phyloP scores from a whole-genome alignment of 2,888 invertebrate species.

The Nebria brevicollis region DNA sequence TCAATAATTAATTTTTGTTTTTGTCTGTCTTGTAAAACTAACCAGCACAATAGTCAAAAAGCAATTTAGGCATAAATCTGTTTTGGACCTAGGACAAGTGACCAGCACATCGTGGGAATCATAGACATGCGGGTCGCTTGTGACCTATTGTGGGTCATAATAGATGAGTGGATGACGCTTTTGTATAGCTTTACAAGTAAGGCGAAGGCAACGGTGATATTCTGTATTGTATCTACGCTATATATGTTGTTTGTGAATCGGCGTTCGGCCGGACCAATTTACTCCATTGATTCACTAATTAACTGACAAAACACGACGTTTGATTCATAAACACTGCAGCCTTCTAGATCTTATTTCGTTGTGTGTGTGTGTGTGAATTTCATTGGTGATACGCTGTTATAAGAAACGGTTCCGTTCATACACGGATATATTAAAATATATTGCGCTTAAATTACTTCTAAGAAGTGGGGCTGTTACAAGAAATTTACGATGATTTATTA shows the following conservation, averaged over 20 bases:
- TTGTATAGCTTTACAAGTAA: not conserved
- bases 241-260: constrained; percentile 29
- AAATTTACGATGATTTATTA: no score
- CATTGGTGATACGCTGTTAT: no score
- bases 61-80: not conserved
- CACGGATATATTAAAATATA: no score
- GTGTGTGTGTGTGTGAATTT: no score
- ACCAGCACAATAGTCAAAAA: constrained; percentile 15
- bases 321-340: constrained; percentile 29
- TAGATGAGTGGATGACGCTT: constrained; percentile 1
- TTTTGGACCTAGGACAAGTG: constrained; percentile 25
- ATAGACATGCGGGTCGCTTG: constrained; percentile 29
- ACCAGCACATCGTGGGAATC: constrained; percentile 27
- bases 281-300: constrained; percentile 39
- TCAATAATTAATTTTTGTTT: no score
- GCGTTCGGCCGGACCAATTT: constrained; percentile 33
- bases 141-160: not conserved
- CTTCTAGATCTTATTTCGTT: no score
- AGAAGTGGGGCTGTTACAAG: no score
- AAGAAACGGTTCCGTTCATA: no score
- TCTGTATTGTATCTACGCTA: not conserved
- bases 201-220: not conserved
- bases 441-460: no score
- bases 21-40: constrained; percentile 5
- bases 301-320: constrained; percentile 38